Percentiles rank a stretch among this genome's conserved stretches.
Conservation (phyloP, 2,797 vertebrate species). For the Ficedula albicollis region DNA sequence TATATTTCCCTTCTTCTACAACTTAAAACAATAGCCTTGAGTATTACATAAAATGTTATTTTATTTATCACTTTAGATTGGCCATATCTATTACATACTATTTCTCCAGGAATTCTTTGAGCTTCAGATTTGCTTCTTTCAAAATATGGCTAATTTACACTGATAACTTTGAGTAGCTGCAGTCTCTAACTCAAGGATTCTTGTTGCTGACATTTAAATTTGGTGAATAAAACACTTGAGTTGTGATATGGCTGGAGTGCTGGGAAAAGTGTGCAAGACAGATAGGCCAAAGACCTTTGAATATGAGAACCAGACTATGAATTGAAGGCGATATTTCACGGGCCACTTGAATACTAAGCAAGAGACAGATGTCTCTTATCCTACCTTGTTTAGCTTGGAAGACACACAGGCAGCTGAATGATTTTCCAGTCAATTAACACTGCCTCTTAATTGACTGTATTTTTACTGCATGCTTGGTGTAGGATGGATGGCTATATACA, state of each 20-base stretch:
- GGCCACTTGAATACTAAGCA: not conserved
- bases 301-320: not conserved
- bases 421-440: constrained; percentile 42
- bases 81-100: not conserved
- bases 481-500: not conserved
- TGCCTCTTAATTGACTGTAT: not conserved
- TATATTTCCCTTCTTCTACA: not conserved
- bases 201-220: not conserved
- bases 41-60: not conserved
- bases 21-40: not conserved
- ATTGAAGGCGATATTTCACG: not conserved
- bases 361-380: not conserved
- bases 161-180: not conserved
- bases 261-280: not conserved
- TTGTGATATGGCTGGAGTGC: not conserved
- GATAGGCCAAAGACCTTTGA: not conserved
- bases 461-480: not conserved
- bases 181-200: not conserved
- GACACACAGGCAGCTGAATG: not conserved
- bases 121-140: not conserved
- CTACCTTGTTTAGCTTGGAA: not conserved
- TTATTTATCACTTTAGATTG: not conserved
- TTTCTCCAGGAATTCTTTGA: not conserved
- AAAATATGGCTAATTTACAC: not conserved
- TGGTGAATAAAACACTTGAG: not conserved